Percentiles rank a stretch among this genome's conserved stretches.
Conservation (phyloP, 30 jellyfish, hydroid and myxozoan species). For the Nemopilema nomurai region DNA sequence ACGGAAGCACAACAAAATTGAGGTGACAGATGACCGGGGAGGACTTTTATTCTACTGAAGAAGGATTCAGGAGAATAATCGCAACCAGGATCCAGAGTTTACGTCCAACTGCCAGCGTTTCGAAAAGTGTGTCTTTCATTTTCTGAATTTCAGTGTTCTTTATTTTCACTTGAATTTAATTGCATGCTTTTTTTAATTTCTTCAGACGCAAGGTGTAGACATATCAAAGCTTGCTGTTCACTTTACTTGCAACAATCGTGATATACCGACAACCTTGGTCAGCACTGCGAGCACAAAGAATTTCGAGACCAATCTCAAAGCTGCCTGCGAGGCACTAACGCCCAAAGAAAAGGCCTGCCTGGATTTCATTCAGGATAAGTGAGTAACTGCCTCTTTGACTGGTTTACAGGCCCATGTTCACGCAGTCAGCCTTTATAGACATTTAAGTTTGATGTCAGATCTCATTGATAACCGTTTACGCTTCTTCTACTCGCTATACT, state of each 20-base stretch:
- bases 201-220: slow-evolving; percentile 71
- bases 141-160: background rate
- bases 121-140: background rate
- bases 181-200: background rate
- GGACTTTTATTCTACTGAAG: too few species aligned
- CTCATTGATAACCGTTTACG: too few species aligned
- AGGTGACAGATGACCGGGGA: too few species aligned
- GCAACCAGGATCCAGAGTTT: too few species aligned
- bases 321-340: slow-evolving; percentile 55
- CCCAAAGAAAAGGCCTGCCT: slow-evolving; percentile 39
- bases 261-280: slow-evolving; percentile 69
- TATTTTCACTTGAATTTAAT: background rate
- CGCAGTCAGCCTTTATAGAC: background rate
- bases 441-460: too few species aligned
- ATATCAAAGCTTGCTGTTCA: slow-evolving; percentile 73
- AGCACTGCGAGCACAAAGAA: slow-evolving; percentile 76
- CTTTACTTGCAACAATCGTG: slow-evolving; percentile 58
- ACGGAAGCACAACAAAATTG: too few species aligned
- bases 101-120: too few species aligned
- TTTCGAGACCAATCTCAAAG: slow-evolving; percentile 39
- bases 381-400: background rate
- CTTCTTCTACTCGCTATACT: too few species aligned
- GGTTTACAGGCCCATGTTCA: background rate
- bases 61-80: too few species aligned
- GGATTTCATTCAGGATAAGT: slow-evolving; percentile 44